Base-by-base conservation (phyloP, 2,113 vertebrate genomes). In the Toxotes chatareus region DNA sequence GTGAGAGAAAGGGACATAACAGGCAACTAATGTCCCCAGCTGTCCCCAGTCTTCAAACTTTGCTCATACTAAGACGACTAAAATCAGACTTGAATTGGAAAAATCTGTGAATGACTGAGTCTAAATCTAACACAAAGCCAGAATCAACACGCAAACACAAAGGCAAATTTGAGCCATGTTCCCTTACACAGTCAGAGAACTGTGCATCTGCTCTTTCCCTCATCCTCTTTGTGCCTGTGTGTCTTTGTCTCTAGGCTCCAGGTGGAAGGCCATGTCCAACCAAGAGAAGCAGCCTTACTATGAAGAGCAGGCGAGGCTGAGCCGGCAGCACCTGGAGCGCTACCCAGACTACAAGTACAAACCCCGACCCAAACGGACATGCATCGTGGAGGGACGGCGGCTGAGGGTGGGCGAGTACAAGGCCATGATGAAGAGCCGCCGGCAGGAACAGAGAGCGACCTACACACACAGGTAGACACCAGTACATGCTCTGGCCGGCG, bases 221-320 rank as follows among this genome's bases (percentile, higher is more conserved):
- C 12, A 16, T 16, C 14, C 10, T 27, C 13, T 14, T 32, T 51
- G 36, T 76, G 4, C 17, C 3, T 4, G 0, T 62, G 14, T 62
- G 55, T 78, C 21, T 55, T 4, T 80, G 63, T 69, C 49, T 38
- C 0, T 73, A 99, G 98, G 98, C 6, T 98, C 98, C 56, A 95
- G 97, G 38, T 99, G 98, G 98, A 99, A 99, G 86, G 94, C 96
- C 82, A 99, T 99, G 98, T 97, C 95, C 6, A 99, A 99, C 93
- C 97, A 99, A 92, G 98, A 99, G 95, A 99, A 99, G 92, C 98
- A 99, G 91, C 98, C 98, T 0, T 99, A 99, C 94, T 99, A 99
- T 0, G 98, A 99, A 88, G 98, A 99, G 86, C 98, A 99, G 93
- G 98, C 98, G 0, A 87, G 98, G 79, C 96, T 99, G 90, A 99